A percentile compares a stretch with the other conserved stretches of the same genome.
These are phyloP conservation scores for Kryptolebias marmoratus DNA, from an alignment of 2,113 vertebrate species.

Conservation along the genomic window DNA sequence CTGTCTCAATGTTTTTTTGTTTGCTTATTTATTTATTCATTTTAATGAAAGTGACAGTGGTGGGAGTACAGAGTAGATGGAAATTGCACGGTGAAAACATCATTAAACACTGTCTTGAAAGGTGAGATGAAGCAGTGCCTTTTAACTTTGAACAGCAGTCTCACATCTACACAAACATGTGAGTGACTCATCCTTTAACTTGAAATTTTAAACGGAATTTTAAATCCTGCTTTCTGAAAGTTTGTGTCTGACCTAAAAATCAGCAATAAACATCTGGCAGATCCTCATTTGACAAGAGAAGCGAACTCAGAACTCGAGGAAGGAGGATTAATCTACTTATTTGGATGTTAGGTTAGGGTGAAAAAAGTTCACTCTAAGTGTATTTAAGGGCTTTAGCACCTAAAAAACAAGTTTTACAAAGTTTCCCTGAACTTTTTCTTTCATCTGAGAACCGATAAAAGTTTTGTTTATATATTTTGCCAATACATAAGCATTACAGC, in stretches of 20 bases:
- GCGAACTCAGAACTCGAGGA: slow-evolving; percentile 57
- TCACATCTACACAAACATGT: neutral
- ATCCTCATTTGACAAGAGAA: slow-evolving; percentile 42
- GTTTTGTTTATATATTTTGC: slow-evolving; percentile 1
- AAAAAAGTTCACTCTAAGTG: slow-evolving; percentile 50
- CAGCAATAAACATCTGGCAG: slow-evolving; percentile 35
- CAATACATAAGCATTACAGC: no score
- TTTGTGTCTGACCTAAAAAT: slow-evolving; percentile 21
- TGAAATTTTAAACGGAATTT: slow-evolving; percentile 15
- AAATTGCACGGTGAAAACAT: slow-evolving; percentile 21
- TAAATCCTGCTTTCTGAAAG: slow-evolving; percentile 22
- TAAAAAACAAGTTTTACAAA: slow-evolving; percentile 31
- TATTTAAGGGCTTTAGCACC: slow-evolving; percentile 27
- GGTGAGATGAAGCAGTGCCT: slow-evolving; percentile 5
- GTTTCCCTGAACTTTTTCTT: slow-evolving; percentile 25
- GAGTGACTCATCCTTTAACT: slow-evolving; percentile 10
- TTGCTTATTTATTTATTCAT: slow-evolving; percentile 2
- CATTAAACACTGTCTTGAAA: slow-evolving; percentile 15
- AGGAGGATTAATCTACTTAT: slow-evolving; percentile 66
- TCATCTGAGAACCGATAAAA: slow-evolving; percentile 28
- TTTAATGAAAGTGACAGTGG: slow-evolving; percentile 22
- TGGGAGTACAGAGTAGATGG: slow-evolving; percentile 12
- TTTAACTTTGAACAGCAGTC: slow-evolving; percentile 44
- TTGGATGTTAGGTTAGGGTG: slow-evolving; percentile 46
- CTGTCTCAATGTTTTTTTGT: neutral